Evolutionary conservation across 2,797 vertebrate genomes (phyloP), one percentile per base, ranked within the genome.

Genomic region (Melanotaenia boesemani): DNA sequence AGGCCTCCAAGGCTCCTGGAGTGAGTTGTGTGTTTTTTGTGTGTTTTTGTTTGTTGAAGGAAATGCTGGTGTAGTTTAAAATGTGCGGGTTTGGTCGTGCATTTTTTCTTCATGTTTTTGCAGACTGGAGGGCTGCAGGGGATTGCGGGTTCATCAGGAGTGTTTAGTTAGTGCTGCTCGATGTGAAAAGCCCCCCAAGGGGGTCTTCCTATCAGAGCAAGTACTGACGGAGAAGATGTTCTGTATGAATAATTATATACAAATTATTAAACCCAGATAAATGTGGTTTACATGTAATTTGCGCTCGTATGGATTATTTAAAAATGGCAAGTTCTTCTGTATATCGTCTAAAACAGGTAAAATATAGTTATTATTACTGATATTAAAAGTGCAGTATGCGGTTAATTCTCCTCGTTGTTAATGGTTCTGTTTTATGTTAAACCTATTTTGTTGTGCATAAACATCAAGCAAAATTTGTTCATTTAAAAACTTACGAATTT

Each of bases 1-100:
- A 82, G 92, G 90, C 91, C 88, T 87, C 74, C 77, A 63, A 81
- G 72, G 80, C 86, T 81, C 32, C 76, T 86, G 84, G 88, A 88
- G 93, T 94, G 92, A 93, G 92, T 72, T 52, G 39, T 16, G 28
- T 30, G 64, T 56, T 24, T 60, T 69, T 71, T 67, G 12, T 28
- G 46, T 46, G 6, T 56, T 12, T n/a, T 50, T 55, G 1, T 28
- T 70, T 46, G 2, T 59, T 15, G n/a, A 24, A 3, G 59, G 10
- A 34, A 2, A 16, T 34, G 18, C 4, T 54, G 26, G 7, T 20
- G 34, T 24, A 32, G 72, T 63, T 61, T 32, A 15, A 63, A 63
- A 46, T 55, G 44, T 63, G 60, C 34, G 30, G 5, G 36, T 22
- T 66, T 66, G 5, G 41, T 34, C 55, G 3, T 56, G 26, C 48